Evolutionary conservation across 2,797 vertebrate species (phyloP).

Genomic region (Adelosebastes latens): DNA sequence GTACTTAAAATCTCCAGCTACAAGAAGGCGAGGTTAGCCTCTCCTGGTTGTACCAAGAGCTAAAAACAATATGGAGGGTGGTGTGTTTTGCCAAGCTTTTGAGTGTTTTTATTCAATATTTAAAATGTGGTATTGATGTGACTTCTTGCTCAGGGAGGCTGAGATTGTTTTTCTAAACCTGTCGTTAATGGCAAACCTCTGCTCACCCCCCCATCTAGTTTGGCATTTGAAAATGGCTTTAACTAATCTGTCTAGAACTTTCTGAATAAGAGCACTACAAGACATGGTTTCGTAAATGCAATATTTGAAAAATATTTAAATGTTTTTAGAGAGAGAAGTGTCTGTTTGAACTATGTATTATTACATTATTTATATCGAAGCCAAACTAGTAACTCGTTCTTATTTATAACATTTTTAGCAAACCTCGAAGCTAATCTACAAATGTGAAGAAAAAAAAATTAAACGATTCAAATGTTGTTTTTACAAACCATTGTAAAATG

Average conservation of each 20-base stretch:
- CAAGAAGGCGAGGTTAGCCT: conserved; percentile 25
- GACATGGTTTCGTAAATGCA: conserved; percentile 72
- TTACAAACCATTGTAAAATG: conserved; percentile 62
- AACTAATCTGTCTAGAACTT: conserved; percentile 56
- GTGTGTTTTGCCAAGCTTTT: conserved; percentile 78
- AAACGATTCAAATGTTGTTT: conserved; percentile 69
- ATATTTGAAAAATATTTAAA: conserved; percentile 74
- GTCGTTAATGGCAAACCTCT: conserved; percentile 60
- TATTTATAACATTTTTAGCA: conserved; percentile 74
- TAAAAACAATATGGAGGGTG: conserved; percentile 52
- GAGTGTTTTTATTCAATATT: conserved; percentile 79
- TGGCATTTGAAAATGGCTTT: conserved; percentile 72
- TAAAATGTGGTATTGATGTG: conserved; percentile 77
- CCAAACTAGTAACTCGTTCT: conserved; percentile 68
- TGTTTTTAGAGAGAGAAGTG: conserved; percentile 66
- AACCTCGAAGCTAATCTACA: conserved; percentile 64
- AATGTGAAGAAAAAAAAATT: conserved; percentile 59
- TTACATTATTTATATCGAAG: conserved; percentile 76
- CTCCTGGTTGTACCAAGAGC: conserved; percentile 42
- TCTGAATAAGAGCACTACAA: conserved; percentile 46
- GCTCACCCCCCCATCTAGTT: conserved; percentile 54
- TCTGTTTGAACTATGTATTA: conserved; percentile 69
- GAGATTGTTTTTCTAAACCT: conserved; percentile 72
- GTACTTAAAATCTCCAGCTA: conserved; percentile 49
- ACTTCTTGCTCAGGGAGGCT: conserved; percentile 82